Evolutionary conservation across 2,888 invertebrate species (phyloP).

Genomic region (Tetheella fluctuosa): DNA sequence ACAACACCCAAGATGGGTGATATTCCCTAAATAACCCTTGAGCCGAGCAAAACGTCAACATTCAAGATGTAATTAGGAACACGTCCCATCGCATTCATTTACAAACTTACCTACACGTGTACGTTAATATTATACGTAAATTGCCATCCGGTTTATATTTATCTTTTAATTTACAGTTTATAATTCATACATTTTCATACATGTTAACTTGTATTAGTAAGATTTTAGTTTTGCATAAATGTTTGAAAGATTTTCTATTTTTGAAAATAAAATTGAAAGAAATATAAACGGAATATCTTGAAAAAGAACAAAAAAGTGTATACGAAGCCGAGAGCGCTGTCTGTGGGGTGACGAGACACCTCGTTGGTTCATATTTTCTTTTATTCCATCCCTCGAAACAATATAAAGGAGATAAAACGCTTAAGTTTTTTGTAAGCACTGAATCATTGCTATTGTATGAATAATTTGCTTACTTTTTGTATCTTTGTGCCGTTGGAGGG

Average conservation of each 20-base stretch:
- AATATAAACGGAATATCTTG: neutral
- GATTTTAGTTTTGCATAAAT: neutral
- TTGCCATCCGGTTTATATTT: no score
- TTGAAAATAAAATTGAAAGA: neutral
- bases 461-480: slow-evolving; percentile 10
- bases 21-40: neutral
- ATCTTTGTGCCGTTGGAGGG: neutral
- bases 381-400: slow-evolving; percentile 12
- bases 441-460: slow-evolving; percentile 13
- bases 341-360: neutral
- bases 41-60: slow-evolving; percentile 1
- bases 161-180: no score
- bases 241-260: neutral
- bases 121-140: neutral
- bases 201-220: no score
- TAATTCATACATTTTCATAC: no score
- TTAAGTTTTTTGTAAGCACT: slow-evolving; percentile 11
- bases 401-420: slow-evolving; percentile 13
- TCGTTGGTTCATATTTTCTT: slow-evolving; percentile 11
- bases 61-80: neutral
- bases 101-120: neutral
- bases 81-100: neutral
- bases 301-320: neutral
- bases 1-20: neutral
- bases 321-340: neutral